Evolutionary conservation across 2,113 vertebrate species (phyloP), one percentile per base, ranked within the genome.

Genomic region (Ursus arctos): DNA sequence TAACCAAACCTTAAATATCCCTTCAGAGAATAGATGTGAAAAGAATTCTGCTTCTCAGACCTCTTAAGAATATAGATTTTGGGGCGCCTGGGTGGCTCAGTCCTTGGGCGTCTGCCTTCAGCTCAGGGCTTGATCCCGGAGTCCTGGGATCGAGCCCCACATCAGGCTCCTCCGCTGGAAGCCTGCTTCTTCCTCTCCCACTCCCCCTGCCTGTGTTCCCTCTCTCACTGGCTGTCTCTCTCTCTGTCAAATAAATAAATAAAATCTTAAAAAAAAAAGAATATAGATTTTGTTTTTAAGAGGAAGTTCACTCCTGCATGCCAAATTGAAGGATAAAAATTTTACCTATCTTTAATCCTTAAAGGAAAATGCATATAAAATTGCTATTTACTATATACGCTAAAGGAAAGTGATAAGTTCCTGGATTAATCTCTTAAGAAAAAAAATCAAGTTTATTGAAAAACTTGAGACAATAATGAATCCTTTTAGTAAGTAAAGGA

Each of bases 281-380:
- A 98, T 97, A 97, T 95, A 98, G 85, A 98, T 97, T 97, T 98
- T 98, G 90, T 98, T 98, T 97, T 97, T 93, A 97, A 96, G 65
- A 92, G 90, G 96, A 98, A 98, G 83, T 98, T 98, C 96, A 97
- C 96, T 97, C 47, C 13, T 97, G 88, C 82, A 97, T 95, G 76
- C 94, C 95, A 97, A 94, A 97, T 74, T 15, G 98, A 98, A 98
- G 96, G 94, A 94, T 97, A 96, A 98, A 97, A 98, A 22, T 5
- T 96, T 98, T 96, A 97, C 94, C 96, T 98, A 63, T 93, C 83
- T 95, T 97, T 98, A 98, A 98, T 97, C 93, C 96, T 96, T 93
- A 85, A 96, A 92, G 83, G 88, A 97, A 98, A 87, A 85, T 92
- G 79, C 95, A 95, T 79, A 97, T 98, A 82, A 97, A 97, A 96